phyloP scores from a whole-genome alignment of 2,888 invertebrate species.

The Chelonus formosanus region DNA sequence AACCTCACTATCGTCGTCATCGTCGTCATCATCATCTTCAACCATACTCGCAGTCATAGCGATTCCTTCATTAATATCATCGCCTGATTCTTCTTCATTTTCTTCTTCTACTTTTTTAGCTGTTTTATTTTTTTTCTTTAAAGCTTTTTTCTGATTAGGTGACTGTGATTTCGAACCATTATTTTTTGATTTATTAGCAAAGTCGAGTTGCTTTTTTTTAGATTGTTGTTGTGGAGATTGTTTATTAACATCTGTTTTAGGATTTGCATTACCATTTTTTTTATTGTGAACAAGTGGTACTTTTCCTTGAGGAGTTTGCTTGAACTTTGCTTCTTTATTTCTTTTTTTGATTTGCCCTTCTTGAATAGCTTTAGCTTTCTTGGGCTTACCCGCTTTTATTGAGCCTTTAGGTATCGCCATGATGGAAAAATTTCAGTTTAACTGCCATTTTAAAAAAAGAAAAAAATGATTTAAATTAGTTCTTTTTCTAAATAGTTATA shows the following conservation, averaged over 20 bases:
- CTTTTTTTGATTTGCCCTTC: conserved; percentile 43
- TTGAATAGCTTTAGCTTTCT: conserved; percentile 16
- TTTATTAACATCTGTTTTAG: conserved; percentile 23
- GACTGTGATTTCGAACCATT: conserved; percentile 10
- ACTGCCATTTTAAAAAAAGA: too few species aligned
- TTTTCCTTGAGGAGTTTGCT: conserved; percentile 47
- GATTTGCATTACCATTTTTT: conserved; percentile 32
- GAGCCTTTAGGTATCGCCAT: conserved; percentile 16
- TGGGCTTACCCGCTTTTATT: conserved; percentile 9
- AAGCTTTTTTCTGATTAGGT: conserved; percentile 26
- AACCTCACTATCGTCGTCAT: conserved; percentile 32
- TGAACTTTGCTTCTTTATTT: conserved; percentile 46
- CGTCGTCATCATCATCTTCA: conserved; percentile 35
- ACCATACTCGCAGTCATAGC: conserved; percentile 39
- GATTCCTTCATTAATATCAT: conserved; percentile 44
- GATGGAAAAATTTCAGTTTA: neutral
- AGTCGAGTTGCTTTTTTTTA: conserved; percentile 23
- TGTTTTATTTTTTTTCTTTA: conserved; percentile 29
- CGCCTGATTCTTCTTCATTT: conserved; percentile 34
- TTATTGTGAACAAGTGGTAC: conserved; percentile 42
- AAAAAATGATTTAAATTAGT: too few species aligned
- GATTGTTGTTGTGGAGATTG: conserved; percentile 24
- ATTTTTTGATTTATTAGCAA: conserved; percentile 4
- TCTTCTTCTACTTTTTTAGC: conserved; percentile 23
- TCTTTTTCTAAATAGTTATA: too few species aligned